phyloP scores from a whole-genome alignment of 2,113 vertebrate species.

The Planiliza haematocheilus region DNA sequence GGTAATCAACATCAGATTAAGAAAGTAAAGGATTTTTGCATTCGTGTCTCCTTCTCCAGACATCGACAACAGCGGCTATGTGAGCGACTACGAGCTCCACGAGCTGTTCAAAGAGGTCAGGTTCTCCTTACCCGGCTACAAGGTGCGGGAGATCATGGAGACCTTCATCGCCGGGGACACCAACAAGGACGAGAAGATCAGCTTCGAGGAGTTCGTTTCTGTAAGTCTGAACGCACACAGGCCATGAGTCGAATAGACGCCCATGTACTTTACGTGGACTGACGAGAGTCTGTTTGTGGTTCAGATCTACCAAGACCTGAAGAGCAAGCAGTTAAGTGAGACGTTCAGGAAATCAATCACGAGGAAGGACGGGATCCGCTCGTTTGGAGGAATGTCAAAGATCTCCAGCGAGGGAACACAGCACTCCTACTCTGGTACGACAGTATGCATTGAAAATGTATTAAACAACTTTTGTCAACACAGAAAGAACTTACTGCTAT shows the following conservation, averaged over 20 bases:
- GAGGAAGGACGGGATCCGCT: slow-evolving; percentile 92
- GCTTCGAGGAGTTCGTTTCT: slow-evolving; percentile 95
- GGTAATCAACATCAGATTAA: not conserved
- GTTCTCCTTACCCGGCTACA: slow-evolving; percentile 93
- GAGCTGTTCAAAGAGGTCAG: slow-evolving; percentile 96
- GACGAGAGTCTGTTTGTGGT: slow-evolving; percentile 4
- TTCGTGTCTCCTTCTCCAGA: slow-evolving; percentile 79
- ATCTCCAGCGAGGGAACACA: slow-evolving; percentile 96
- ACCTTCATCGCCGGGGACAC: slow-evolving; percentile 90
- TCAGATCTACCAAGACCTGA: slow-evolving; percentile 95
- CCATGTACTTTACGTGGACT: accelerated
- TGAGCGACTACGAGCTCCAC: slow-evolving; percentile 97
- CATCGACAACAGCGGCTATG: slow-evolving; percentile 94
- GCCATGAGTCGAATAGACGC: not conserved
- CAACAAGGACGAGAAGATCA: slow-evolving; percentile 96
- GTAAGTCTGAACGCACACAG: slow-evolving; percentile 79
- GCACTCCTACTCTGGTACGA: slow-evolving; percentile 94
- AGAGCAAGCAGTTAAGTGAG: slow-evolving; percentile 94
- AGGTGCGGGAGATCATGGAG: slow-evolving; percentile 93
- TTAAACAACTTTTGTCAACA: no score
- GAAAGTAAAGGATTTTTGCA: slow-evolving; percentile 6
- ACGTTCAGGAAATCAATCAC: slow-evolving; percentile 92
- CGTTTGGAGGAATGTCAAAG: slow-evolving; percentile 92
- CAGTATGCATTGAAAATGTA: not conserved
- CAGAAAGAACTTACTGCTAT: not conserved